phyloP scores from a whole-genome alignment of 2,888 invertebrate genomes.

The Nysson spinosus region DNA sequence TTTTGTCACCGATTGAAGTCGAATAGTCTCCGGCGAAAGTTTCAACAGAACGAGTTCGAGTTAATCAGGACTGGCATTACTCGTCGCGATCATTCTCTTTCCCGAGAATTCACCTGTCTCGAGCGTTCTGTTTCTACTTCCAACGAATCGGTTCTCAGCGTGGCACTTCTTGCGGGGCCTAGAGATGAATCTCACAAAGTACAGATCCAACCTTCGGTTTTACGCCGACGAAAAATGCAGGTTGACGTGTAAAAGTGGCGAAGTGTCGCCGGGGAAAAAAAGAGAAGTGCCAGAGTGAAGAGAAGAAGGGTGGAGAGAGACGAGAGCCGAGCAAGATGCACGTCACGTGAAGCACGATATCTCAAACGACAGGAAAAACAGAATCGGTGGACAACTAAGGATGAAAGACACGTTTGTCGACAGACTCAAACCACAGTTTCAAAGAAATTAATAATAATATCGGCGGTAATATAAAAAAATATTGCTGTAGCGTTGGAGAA shows the following conservation, averaged over 20 bases:
- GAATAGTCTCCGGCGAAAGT: slow-evolving; percentile 6
- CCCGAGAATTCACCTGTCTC: not conserved
- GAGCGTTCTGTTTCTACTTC: not conserved
- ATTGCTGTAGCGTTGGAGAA: no score
- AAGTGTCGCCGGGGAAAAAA: not conserved
- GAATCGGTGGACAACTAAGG: slow-evolving; percentile 26
- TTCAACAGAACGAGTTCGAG: slow-evolving; percentile 3
- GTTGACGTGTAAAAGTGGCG: slow-evolving; percentile 20
- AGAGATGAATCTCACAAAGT: not conserved
- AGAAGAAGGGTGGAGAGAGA: not conserved
- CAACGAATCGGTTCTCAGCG: not conserved
- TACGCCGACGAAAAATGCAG: slow-evolving; percentile 12
- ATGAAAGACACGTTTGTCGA: slow-evolving; percentile 4
- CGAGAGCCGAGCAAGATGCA: slow-evolving; percentile 24
- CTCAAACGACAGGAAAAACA: slow-evolving; percentile 24
- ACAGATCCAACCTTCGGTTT: slow-evolving; percentile 23
- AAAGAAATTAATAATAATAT: no score
- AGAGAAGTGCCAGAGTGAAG: not conserved
- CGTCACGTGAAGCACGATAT: slow-evolving; percentile 48
- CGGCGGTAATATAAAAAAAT: no score
- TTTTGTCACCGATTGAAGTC: slow-evolving; percentile 16
- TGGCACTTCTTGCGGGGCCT: not conserved
- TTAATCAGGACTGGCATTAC: slow-evolving; percentile 4
- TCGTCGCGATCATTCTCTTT: not conserved
- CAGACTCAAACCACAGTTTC: no score